phyloP scores from a whole-genome alignment of 1,140 invertebrate species.

The Dreissena polymorpha region DNA sequence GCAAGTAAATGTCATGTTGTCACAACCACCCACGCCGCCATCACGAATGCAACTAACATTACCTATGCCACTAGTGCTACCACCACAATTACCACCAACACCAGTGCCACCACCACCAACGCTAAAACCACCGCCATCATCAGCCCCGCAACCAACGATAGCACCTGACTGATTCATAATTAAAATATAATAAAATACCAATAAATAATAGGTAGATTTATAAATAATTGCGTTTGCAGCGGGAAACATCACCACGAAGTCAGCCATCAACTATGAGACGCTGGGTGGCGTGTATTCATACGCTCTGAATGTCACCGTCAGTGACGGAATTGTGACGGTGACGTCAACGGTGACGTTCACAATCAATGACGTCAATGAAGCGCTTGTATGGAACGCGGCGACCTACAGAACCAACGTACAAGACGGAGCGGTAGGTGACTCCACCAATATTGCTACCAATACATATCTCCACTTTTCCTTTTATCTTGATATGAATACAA shows the following conservation, averaged over 20 bases:
- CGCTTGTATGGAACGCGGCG: background rate
- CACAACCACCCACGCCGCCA: too few species aligned
- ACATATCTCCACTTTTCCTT: too few species aligned
- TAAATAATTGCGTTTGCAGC: background rate
- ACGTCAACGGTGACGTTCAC: too few species aligned
- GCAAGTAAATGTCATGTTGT: too few species aligned
- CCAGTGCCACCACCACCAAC: background rate
- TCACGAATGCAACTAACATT: too few species aligned
- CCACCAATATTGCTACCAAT: too few species aligned
- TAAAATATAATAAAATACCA: background rate
- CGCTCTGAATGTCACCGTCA: background rate
- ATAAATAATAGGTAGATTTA: too few species aligned
- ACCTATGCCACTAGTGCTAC: too few species aligned
- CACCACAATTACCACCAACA: too few species aligned
- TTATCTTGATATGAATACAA: too few species aligned
- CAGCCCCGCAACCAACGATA: background rate
- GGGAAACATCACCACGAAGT: background rate
- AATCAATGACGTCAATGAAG: too few species aligned
- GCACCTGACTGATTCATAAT: background rate
- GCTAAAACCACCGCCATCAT: background rate
- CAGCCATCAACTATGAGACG: background rate
- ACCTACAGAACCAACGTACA: background rate
- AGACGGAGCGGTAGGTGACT: background rate
- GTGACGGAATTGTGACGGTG: background rate
- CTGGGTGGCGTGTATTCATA: background rate